Evolutionary conservation across 1,140 invertebrate species (phyloP).

Genomic region (Manduca sexta): DNA sequence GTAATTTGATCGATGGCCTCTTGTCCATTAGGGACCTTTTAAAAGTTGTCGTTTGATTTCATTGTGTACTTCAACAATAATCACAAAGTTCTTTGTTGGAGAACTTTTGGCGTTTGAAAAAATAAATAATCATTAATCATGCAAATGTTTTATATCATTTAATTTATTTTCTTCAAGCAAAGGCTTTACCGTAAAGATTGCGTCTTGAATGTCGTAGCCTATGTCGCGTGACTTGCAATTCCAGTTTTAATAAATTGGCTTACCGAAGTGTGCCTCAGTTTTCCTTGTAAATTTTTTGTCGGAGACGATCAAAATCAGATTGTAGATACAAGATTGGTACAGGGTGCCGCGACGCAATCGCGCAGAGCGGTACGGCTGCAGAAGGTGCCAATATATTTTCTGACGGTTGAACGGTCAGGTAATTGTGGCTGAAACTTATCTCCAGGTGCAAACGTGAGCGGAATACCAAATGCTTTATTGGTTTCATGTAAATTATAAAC

Average conservation of each 20-base stretch:
- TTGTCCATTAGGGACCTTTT: conserved; percentile 69
- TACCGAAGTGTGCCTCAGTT: not conserved
- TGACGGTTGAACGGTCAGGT: conserved; percentile 69
- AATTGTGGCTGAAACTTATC: conserved; percentile 72
- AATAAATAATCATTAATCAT: conserved; percentile 57
- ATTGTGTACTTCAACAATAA: conserved; percentile 61
- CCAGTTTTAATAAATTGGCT: conserved; percentile 19
- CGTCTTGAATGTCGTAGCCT: conserved; percentile 6
- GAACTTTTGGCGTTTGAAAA: conserved; percentile 43
- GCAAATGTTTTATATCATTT: conserved; percentile 32
- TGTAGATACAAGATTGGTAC: conserved; percentile 42
- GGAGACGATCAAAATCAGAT: conserved; percentile 42
- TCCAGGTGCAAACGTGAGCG: conserved; percentile 57
- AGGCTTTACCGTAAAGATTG: conserved; percentile 9
- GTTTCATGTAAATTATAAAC: conserved; percentile 63
- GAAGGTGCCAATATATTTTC: conserved; percentile 70
- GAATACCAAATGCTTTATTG: conserved; percentile 51
- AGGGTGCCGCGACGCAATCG: conserved; percentile 16
- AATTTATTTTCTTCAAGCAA: conserved; percentile 27
- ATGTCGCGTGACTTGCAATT: conserved; percentile 14
- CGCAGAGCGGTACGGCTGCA: conserved; percentile 30
- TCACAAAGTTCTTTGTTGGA: conserved; percentile 46
- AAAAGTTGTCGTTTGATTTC: conserved; percentile 68
- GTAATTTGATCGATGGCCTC: conserved; percentile 69
- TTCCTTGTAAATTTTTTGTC: conserved; percentile 16